phyloP scores from a whole-genome alignment of 1,140 invertebrate genomes.

The Atopsyche davidsoni region DNA sequence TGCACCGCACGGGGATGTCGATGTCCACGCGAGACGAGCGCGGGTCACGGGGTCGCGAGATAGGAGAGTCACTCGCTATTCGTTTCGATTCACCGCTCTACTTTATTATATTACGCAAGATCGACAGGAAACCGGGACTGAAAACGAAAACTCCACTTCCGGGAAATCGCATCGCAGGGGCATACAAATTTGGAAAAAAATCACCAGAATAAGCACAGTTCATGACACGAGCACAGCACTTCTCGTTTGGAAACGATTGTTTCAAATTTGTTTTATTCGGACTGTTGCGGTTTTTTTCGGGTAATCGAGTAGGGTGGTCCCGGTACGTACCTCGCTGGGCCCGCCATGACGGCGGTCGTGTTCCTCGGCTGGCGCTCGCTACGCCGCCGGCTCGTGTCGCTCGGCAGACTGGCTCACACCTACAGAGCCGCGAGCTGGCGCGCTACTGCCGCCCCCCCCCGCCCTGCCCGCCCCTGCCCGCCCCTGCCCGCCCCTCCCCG shows the following conservation, averaged over 20 bases:
- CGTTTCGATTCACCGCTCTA: no score
- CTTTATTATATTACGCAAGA: no score
- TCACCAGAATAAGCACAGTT: no score
- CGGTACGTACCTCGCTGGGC: constrained; percentile 41
- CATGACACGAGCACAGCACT: no score
- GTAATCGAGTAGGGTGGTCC: constrained; percentile 33
- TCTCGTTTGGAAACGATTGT: no score
- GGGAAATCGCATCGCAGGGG: no score
- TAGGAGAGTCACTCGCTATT: no score
- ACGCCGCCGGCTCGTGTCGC: not conserved
- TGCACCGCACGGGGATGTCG: not conserved
- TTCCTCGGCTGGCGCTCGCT: not conserved
- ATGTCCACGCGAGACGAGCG: not conserved
- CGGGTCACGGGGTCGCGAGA: not conserved
- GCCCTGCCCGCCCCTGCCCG: constrained; percentile 30
- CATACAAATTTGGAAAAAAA: no score
- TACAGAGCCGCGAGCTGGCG: constrained; percentile 40
- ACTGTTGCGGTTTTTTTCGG: no score
- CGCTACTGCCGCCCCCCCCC: constrained; percentile 38
- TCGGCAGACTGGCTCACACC: constrained; percentile 5
- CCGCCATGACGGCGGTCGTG: not conserved
- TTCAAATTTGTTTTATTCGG: no score
- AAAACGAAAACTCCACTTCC: no score
- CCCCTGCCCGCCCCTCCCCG: constrained; percentile 30
- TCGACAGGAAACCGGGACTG: no score